Base-by-base conservation (phyloP, 2,888 invertebrate genomes). In the Meghimatium bilineatum region DNA sequence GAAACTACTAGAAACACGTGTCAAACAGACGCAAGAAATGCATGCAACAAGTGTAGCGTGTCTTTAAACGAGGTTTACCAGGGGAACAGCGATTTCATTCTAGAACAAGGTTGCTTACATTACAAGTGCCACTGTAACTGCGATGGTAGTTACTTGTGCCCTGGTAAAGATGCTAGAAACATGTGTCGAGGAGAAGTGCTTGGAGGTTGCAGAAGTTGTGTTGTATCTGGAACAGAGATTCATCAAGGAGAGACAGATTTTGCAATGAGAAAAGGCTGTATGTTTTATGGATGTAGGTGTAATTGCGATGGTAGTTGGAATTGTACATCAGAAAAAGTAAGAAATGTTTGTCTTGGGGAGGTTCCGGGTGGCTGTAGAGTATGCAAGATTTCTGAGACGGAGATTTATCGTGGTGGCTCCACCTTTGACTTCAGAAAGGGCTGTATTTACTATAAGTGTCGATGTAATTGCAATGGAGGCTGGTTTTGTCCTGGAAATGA, bases 241-340 rank as follows among this genome's bases (percentile, higher is more conserved):
- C 85, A 86, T 36, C 80, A 88, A 52, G 91, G 90, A 0, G 88
- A 89, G 32, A 87, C 89, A 1, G 75, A 85, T 14, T 92, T 92
- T 85, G 84, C 85, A 38, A 85, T 89, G 78, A 85, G 86, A 8
- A 88, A 90, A 56, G 90, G 87, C 3, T 92, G 91, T 84, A 89
- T 89, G 20, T 85, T 88, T 76, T 91, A 90, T 72, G 75, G 86
- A 14, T 91, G 91, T 72, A 82, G 80, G 29, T 91, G 91, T 84
- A 88, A 89, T 72, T 91, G 91, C 85, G 89, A 91, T 69, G 91
- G 91, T 3, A 86, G 88, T 23, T 91, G 91, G 91, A 80, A 90
- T 6, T 91, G 91, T 77, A 89, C 90, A 12, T 88, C 87, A 36
- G 88, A 90, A 38, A 85, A 86, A 34, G 89, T 89, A 14, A 88